Evolutionary conservation across 2,888 invertebrate species (phyloP), one percentile per base, ranked within the genome.

Genomic region (Eupithecia subfuscata): DNA sequence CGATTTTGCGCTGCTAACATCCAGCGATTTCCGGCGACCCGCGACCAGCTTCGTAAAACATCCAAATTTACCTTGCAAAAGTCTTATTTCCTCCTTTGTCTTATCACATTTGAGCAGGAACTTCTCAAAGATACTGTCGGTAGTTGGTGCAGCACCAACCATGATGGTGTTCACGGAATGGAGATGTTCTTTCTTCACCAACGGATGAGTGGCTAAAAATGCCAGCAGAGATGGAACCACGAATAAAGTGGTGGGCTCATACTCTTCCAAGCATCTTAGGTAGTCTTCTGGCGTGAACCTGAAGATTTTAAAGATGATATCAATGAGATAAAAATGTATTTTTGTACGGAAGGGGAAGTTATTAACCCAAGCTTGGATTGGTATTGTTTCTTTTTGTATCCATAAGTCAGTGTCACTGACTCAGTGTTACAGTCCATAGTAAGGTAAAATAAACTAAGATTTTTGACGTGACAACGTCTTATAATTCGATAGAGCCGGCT

Each of bases 151-250:
- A 0, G 97, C 98, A 0, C 97, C 97, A 14, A 96, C 96, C 84
- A 97, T 95, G 40, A 97, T 95, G 5, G 95, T 94, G 74, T 95
- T 95, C 0, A 98, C 92, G 0, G 95, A 95, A 37, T 96, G 92
- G 70, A 98, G 89, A 84, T 97, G 97, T 75, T 96, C 96, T 80
- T 95, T 95, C 70, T 95, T 96, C 9, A 97, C 96, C 45, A 95
- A 89, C 0, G 97, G 97, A 88, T 97, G 97, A 25, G 97, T 96
- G 0, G 97, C 96, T 75, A 98, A 88, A 89, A 97, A 97, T 3
- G 97, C 93, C 25, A 97, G 90, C 11, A 98, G 91, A 0, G 98
- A 97, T 0, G 98, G 98, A 2, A 98, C 98, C 4, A 97, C 96
- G 84, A 97, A 97, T 34, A 97, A 84, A 2, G 95, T 93, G 0